Conservation (phyloP, 2,113 vertebrate species). For the Hyaena hyaena region DNA sequence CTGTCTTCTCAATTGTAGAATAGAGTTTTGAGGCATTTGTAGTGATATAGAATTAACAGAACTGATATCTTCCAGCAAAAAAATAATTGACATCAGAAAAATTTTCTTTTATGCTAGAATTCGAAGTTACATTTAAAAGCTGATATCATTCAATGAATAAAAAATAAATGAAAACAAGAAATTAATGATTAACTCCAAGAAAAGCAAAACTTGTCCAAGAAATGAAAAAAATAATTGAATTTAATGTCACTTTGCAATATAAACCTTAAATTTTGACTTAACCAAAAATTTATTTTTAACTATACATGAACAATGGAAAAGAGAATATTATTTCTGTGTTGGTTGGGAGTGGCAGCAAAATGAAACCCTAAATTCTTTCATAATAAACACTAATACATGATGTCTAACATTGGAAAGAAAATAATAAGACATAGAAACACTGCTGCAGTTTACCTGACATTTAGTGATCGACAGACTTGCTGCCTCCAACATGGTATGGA, state of each 20-base stretch:
- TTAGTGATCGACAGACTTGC: neutral
- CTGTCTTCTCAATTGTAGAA: neutral
- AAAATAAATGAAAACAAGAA: neutral
- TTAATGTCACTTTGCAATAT: neutral
- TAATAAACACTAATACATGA: neutral
- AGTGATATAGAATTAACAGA: neutral
- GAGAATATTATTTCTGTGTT: neutral
- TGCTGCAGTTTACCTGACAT: neutral
- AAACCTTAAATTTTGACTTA: neutral
- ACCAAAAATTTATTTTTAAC: neutral
- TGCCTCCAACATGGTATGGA: neutral
- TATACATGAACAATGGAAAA: neutral
- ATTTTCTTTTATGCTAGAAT: neutral
- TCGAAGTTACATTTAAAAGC: neutral
- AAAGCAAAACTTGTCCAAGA: neutral
- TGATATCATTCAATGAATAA: neutral
- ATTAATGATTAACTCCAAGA: neutral
- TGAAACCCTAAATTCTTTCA: neutral
- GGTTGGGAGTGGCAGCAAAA: neutral
- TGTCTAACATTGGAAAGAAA: neutral
- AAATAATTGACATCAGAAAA: neutral
- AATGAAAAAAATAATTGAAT: neutral
- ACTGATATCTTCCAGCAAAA: neutral
- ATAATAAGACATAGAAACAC: neutral
- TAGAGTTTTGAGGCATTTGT: neutral